Evolutionary conservation across 2,888 invertebrate genomes (phyloP), one percentile per base, ranked within the genome.

Genomic region (Agrenia bidenticulata): DNA sequence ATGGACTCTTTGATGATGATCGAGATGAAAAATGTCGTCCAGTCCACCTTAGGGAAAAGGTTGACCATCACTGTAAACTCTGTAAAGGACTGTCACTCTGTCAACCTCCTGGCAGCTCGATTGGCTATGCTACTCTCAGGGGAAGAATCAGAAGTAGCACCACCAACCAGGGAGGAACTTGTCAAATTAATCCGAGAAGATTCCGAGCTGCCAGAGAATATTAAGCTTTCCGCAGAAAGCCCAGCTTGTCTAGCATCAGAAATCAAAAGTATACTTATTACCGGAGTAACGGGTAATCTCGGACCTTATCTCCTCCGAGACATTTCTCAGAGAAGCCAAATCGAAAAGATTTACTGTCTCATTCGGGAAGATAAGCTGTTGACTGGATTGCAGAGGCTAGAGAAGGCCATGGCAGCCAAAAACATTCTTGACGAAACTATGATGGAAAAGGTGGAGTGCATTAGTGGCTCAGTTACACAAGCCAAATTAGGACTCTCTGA

Each of bases 1-100:
- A 60, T 67, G 37, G 70, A 70, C 27, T 63, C 63, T 0, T 27
- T 70, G 2, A 70, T 70, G 70, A 56, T 63, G 42, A 61, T 70
- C n/a, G 70, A 70, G 37, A 64, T 70, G 26, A 66, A 64, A 37
- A 70, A 70, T 39, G 66, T 58, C 1, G 54, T 70, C 11, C 70
- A 70, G 24, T 39, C 59, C 1, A 45, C 67, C 2, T n/a, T 67
- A 0, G 70, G 66, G 1, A 61, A 66, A 1, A 17, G 63, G 13
- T 56, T 59, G 2, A 59, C 64, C 0, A 50, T 70, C 13, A 67
- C 32, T 21, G 63, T 64, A 1, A 63, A 42, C 26, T 62, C 67
- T 17, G 50, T 70, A 0, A 41, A 63, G 32, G 70, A 70, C 41
- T 61, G 63, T 32, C 58, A 55, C 53, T 67, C 62, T 1, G 39